Conservation (phyloP, 1,140 invertebrate genomes). For the Anastatus disparis region DNA sequence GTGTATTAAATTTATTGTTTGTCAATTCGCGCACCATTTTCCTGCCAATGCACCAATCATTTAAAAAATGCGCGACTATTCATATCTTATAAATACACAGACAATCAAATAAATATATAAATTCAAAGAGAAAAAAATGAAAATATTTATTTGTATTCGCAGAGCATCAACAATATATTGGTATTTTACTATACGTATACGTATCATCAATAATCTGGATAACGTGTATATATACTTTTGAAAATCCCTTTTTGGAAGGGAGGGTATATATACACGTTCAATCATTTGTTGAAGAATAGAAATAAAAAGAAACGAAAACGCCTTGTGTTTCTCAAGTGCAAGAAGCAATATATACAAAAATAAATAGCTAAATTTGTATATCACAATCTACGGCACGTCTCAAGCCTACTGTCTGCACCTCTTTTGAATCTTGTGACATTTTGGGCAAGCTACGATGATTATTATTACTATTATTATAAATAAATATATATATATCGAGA, state of each 20-base stretch:
- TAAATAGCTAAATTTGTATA: not conserved
- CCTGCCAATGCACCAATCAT: slow-evolving; percentile 18
- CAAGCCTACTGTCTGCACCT: slow-evolving; percentile 26
- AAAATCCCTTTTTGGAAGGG: too few species aligned
- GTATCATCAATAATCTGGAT: too few species aligned
- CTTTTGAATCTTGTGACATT: not conserved
- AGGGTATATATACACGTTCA: too few species aligned
- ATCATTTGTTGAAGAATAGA: too few species aligned
- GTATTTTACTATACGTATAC: too few species aligned
- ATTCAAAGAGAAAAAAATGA: not conserved
- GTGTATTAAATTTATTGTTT: too few species aligned
- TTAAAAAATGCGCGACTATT: not conserved
- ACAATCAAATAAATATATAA: not conserved
- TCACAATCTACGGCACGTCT: slow-evolving; percentile 16
- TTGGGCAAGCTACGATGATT: slow-evolving; percentile 1
- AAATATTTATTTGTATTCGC: not conserved
- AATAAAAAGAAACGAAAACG: too few species aligned
- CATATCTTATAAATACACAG: not conserved
- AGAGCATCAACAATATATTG: slow-evolving; percentile 3
- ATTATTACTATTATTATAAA: too few species aligned
- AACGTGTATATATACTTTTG: too few species aligned
- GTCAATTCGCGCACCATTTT: slow-evolving; percentile 6
- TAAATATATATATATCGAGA: too few species aligned
- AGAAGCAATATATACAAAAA: not conserved
- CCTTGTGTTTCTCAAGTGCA: slow-evolving; percentile 1